Percentiles rank a stretch among this genome's conserved stretches.
phyloP scores from a whole-genome alignment of 2,888 invertebrate species.

The Scaptodrosophila latifasciaeformis region DNA sequence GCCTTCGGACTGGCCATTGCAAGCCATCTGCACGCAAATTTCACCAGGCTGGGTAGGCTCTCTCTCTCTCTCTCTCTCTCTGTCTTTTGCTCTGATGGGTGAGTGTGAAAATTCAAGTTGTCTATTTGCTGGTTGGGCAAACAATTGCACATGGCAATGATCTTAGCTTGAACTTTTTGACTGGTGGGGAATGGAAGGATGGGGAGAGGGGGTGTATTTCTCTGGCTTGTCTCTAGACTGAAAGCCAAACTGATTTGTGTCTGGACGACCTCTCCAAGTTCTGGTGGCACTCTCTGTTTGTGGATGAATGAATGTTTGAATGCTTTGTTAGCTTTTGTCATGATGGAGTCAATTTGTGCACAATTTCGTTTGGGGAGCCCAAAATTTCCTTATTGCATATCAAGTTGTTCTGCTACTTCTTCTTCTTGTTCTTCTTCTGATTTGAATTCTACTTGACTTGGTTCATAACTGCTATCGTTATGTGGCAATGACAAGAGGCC shows the following conservation, averaged over 20 bases:
- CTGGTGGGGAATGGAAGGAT: conserved; percentile 3
- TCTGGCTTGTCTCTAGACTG: not conserved
- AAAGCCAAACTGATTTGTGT: conserved; percentile 38
- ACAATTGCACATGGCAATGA: conserved; percentile 57
- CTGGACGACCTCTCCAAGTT: not conserved
- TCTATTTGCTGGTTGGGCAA: conserved; percentile 56
- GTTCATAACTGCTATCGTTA: conserved; percentile 30
- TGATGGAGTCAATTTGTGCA: conserved; percentile 46
- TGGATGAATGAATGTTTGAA: not conserved
- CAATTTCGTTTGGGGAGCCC: conserved; percentile 45
- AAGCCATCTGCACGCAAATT: conserved; percentile 65
- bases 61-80: not conserved
- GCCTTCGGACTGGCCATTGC: conserved; percentile 51
- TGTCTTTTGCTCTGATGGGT: not conserved
- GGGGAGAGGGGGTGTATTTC: not conserved
- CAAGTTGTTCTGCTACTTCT: not conserved
- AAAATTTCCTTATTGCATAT: conserved; percentile 24
- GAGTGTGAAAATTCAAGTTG: conserved; percentile 63
- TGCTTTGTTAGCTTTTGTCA: conserved; percentile 27
- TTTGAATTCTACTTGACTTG: too few relatives aligned
- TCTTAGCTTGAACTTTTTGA: conserved; percentile 59
- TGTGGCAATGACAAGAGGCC: conserved; percentile 14
- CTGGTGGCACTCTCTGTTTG: not conserved
- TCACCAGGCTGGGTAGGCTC: conserved; percentile 22
- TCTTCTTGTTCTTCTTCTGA: not conserved